Conservation (phyloP, 1,140 invertebrate species). For the Musca vetustissima region DNA sequence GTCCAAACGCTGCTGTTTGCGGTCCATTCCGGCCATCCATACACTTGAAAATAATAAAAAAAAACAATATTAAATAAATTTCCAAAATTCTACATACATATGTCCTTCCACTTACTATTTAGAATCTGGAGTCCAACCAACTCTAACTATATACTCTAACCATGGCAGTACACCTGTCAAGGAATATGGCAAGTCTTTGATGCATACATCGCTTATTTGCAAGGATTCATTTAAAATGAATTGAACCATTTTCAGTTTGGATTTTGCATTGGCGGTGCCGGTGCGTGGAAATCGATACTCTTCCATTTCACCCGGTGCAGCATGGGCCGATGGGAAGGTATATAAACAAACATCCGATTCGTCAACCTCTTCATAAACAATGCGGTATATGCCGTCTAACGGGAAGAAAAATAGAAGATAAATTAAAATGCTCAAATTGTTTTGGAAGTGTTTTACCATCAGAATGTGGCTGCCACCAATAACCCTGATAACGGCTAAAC, state of each 20-base stretch:
- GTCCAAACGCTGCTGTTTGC: constrained; percentile 81
- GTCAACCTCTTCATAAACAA: constrained; percentile 96
- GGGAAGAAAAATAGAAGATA: not conserved
- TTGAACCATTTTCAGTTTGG: constrained; percentile 84
- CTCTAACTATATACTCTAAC: constrained; percentile 91
- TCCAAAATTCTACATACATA: not conserved
- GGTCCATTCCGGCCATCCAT: constrained; percentile 85
- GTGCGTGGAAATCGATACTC: constrained; percentile 90
- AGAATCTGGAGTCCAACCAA: constrained; percentile 89
- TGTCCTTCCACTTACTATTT: constrained; percentile 70
- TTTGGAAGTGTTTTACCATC: constrained; percentile 58
- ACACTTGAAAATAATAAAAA: constrained; percentile 63
- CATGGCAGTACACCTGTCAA: constrained; percentile 81
- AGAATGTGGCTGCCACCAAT: constrained; percentile 92
- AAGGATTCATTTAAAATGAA: constrained; percentile 72
- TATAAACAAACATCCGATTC: constrained; percentile 92
- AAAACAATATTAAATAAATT: not conserved
- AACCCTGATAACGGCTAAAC: constrained; percentile 92
- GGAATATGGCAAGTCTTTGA: constrained; percentile 72
- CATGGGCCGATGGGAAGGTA: constrained; percentile 80
- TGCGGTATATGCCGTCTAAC: constrained; percentile 77
- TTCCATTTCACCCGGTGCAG: constrained; percentile 77
- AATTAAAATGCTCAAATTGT: not conserved
- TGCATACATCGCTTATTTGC: constrained; percentile 68
- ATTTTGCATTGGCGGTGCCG: constrained; percentile 86